A percentile compares a stretch with the other conserved stretches of the same genome.
These are phyloP conservation scores for Cyanoliseus patagonus DNA, from an alignment of 2,113 vertebrate genomes.

Conservation along the genomic window DNA sequence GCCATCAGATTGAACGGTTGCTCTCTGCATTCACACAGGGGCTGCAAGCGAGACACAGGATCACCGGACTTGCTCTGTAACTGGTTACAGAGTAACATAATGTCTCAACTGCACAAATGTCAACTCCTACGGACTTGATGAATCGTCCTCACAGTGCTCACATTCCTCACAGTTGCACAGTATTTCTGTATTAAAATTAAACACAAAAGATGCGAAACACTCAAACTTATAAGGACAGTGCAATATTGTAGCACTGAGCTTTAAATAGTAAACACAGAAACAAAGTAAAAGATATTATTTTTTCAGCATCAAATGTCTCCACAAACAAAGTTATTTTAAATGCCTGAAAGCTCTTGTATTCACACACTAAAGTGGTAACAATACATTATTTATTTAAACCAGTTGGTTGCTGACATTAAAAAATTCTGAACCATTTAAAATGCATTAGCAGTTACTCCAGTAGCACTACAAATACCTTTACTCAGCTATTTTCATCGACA, in stretches of 20 bases:
- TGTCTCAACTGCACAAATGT: background rate
- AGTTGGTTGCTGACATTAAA: background rate
- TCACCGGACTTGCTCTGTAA: background rate
- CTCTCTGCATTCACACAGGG: fast-evolving
- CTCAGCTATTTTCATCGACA: background rate
- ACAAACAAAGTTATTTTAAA: background rate
- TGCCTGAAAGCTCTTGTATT: background rate
- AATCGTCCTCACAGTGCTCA: background rate
- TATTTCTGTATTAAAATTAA: background rate
- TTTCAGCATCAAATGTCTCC: background rate
- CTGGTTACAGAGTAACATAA: background rate
- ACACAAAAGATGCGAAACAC: background rate
- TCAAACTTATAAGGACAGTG: background rate
- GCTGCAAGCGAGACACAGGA: background rate
- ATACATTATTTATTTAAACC: background rate
- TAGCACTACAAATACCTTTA: background rate
- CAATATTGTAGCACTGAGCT: background rate
- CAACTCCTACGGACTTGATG: background rate
- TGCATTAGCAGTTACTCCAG: background rate
- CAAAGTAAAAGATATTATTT: background rate
- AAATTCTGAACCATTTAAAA: background rate
- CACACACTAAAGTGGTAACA: background rate
- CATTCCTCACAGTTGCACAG: background rate
- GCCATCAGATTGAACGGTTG: background rate
- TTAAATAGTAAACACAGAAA: background rate